phyloP scores from a whole-genome alignment of 2,797 vertebrate species.

The Schizopygopsis pylzovi region DNA sequence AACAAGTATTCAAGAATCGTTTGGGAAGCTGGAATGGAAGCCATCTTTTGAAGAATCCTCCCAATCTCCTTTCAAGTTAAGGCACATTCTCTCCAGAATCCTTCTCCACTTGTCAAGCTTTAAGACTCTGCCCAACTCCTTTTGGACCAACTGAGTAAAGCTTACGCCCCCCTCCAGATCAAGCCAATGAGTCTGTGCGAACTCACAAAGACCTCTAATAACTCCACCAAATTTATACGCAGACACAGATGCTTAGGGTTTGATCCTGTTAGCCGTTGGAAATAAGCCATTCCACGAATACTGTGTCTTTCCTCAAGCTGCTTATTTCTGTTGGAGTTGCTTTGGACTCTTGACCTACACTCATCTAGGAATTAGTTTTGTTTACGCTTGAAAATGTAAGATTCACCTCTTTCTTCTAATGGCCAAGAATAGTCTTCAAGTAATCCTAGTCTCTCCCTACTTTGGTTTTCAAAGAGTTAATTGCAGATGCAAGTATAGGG shows the following conservation, averaged over 20 bases:
- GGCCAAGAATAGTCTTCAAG: slow-evolving; percentile 40
- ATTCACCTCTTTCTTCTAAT: slow-evolving; percentile 23
- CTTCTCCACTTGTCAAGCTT: slow-evolving; percentile 65
- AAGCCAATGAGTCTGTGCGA: slow-evolving; percentile 68
- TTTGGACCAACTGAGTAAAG: slow-evolving; percentile 67
- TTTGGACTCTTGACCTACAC: slow-evolving; percentile 35
- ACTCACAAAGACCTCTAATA: slow-evolving; percentile 51
- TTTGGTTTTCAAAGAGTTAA: slow-evolving; percentile 53
- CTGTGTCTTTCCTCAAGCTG: slow-evolving; percentile 37
- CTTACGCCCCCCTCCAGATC: slow-evolving; percentile 64
- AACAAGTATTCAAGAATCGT: slow-evolving; percentile 26
- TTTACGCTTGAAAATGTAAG: background rate
- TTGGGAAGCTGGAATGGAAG: slow-evolving; percentile 38
- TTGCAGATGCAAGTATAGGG: slow-evolving; percentile 33
- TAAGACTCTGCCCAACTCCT: slow-evolving; percentile 67
- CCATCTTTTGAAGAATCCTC: slow-evolving; percentile 51
- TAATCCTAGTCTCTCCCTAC: slow-evolving; percentile 55
- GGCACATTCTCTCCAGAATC: slow-evolving; percentile 69
- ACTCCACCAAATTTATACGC: slow-evolving; percentile 40
- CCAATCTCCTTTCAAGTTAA: slow-evolving; percentile 67
- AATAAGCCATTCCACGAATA: slow-evolving; percentile 36
- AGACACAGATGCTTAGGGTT: slow-evolving; percentile 55
- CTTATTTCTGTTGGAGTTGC: slow-evolving; percentile 29
- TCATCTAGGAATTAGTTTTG: slow-evolving; percentile 13
- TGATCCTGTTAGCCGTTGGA: slow-evolving; percentile 44